Evolutionary conservation across 1,140 invertebrate genomes (phyloP).

Genomic region (Atopsyche davidsoni): DNA sequence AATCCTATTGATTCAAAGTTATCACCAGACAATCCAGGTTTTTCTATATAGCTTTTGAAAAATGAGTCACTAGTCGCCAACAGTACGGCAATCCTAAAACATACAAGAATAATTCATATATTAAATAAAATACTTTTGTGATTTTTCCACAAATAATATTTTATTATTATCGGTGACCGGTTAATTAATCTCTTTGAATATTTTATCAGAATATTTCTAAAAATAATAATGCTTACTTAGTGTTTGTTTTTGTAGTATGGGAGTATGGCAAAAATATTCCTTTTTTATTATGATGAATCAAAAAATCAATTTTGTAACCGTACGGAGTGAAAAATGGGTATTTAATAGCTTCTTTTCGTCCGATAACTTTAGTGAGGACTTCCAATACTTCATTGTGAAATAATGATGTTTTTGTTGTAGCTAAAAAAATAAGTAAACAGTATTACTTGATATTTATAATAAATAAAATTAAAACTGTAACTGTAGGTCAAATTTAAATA

Average conservation of each 20-base stretch:
- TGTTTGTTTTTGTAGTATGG: not conserved
- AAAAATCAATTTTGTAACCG: conserved; percentile 15
- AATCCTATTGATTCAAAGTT: not conserved
- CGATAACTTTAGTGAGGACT: not conserved
- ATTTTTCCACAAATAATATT: too few species aligned
- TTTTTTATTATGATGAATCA: conserved; percentile 7
- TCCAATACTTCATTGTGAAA: conserved; percentile 10
- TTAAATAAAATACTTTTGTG: too few species aligned
- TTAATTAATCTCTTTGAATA: too few species aligned
- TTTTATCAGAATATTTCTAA: too few species aligned
- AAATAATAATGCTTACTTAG: conserved; percentile 2
- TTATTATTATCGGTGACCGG: too few species aligned
- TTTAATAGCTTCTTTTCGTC: not conserved
- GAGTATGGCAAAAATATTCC: not conserved
- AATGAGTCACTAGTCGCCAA: not conserved
- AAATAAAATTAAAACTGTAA: too few species aligned
- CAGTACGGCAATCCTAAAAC: conserved; percentile 12
- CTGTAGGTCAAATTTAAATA: not conserved
- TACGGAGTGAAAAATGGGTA: conserved; percentile 3
- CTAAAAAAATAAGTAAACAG: conserved; percentile 3
- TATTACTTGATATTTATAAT: not conserved
- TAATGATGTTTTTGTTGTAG: not conserved
- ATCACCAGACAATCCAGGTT: too few species aligned
- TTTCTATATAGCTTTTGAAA: not conserved
- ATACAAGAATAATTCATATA: not conserved